Evolutionary conservation across 2,888 invertebrate species (phyloP).

Genomic region (Amblyteles armatorius): DNA sequence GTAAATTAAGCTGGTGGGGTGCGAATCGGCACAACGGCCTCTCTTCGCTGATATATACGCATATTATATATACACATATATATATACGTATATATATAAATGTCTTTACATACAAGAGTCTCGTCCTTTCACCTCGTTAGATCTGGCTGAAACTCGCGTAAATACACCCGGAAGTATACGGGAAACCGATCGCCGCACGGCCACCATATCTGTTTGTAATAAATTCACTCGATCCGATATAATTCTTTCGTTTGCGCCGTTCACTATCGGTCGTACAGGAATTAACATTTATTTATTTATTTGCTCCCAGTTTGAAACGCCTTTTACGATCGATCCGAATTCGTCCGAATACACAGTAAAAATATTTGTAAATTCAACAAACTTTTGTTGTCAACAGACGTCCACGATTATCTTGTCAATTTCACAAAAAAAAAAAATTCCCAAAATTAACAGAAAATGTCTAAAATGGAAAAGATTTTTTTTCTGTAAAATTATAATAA

Average conservation of each 20-base stretch:
- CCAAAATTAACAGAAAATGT: too few relatives aligned
- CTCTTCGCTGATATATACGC: slow-evolving; percentile 27
- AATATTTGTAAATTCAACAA: too few relatives aligned
- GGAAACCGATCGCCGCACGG: slow-evolving; percentile 61
- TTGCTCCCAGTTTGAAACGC: too few relatives aligned
- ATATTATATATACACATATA: slow-evolving; percentile 1
- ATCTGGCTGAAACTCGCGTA: slow-evolving; percentile 64
- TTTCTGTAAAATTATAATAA: too few relatives aligned
- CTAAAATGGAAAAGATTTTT: too few relatives aligned
- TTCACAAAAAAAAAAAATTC: too few relatives aligned
- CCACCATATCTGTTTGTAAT: slow-evolving; percentile 29
- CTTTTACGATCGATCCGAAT: too few relatives aligned
- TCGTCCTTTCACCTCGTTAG: slow-evolving; percentile 70
- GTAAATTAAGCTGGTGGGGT: slow-evolving; percentile 68
- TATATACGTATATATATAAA: slow-evolving; percentile 8
- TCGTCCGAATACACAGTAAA: too few relatives aligned
- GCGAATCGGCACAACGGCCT: slow-evolving; percentile 45
- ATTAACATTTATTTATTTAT: background rate
- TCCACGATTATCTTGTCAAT: too few relatives aligned
- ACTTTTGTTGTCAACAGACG: too few relatives aligned
- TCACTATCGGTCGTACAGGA: background rate
- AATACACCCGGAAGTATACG: slow-evolving; percentile 63
- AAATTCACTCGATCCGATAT: slow-evolving; percentile 48
- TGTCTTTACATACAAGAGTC: slow-evolving; percentile 38
- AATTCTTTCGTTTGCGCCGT: slow-evolving; percentile 18